Evolutionary conservation across 2,797 vertebrate genomes (phyloP).

Genomic region (Oreonectes daqikongensis): DNA sequence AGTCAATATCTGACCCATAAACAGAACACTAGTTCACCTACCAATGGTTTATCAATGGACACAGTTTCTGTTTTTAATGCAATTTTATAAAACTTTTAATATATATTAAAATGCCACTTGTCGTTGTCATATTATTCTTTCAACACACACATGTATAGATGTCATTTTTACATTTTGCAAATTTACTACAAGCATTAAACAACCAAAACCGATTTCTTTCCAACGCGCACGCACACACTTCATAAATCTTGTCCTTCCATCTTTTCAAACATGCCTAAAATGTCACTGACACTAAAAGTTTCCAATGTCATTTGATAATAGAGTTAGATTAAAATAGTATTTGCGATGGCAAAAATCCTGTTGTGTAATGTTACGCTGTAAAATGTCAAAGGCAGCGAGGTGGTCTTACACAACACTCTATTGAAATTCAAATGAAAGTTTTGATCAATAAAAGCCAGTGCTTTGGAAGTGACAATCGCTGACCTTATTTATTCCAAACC

Average conservation of each 20-base stretch:
- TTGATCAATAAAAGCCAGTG: conserved; percentile 47
- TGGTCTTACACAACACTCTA: conserved; percentile 44
- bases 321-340: conserved; percentile 20
- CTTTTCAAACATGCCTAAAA: too few relatives aligned
- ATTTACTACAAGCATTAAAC: too few relatives aligned
- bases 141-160: too few relatives aligned
- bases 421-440: conserved; percentile 57
- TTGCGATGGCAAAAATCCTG: conserved; percentile 19
- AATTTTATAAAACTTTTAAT: too few relatives aligned
- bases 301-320: conserved; percentile 19
- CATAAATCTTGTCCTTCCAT: too few relatives aligned
- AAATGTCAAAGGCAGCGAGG: conserved; percentile 53
- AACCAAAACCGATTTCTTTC: too few relatives aligned
- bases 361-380: conserved; percentile 21
- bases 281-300: conserved; percentile 26
- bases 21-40: background rate
- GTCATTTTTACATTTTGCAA: too few relatives aligned
- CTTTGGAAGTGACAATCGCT: conserved; percentile 18
- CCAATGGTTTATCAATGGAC: too few relatives aligned
- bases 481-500: conserved; percentile 44
- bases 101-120: too few relatives aligned
- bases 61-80: too few relatives aligned
- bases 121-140: too few relatives aligned
- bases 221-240: too few relatives aligned
- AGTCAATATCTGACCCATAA: background rate